phyloP scores from a whole-genome alignment of 2,888 invertebrate species.

The Nysson spinosus region DNA sequence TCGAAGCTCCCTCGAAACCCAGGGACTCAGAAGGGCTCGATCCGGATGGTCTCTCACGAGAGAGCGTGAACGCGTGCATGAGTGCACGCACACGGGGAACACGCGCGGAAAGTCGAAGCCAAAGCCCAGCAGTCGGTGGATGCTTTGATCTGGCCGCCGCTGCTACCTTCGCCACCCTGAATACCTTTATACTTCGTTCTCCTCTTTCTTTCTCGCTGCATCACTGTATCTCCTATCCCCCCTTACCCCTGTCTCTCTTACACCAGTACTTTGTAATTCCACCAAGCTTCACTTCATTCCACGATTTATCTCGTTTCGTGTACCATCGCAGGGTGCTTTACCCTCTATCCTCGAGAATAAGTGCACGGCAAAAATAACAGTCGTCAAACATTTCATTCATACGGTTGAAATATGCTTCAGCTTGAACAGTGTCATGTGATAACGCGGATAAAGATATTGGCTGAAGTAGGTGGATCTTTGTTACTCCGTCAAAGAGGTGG shows the following conservation, averaged over 20 bases:
- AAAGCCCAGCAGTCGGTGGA: constrained; percentile 70
- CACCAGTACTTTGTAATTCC: constrained; percentile 21
- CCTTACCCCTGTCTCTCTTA: constrained; percentile 20
- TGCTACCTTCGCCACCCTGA: constrained; percentile 70
- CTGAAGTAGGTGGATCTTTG: too few species aligned
- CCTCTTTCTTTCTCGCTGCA: constrained; percentile 22
- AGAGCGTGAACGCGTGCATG: constrained; percentile 37
- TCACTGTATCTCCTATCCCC: constrained; percentile 5
- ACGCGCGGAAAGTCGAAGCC: constrained; percentile 61
- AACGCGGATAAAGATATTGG: too few species aligned
- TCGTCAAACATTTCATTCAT: too few species aligned
- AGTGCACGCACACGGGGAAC: constrained; percentile 54
- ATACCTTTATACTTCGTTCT: constrained; percentile 67
- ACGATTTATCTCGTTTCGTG: constrained; percentile 59
- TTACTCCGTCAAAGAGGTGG: background rate
- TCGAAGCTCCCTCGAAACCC: constrained; percentile 61
- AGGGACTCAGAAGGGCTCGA: constrained; percentile 25
- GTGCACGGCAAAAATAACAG: too few species aligned
- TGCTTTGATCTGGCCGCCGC: constrained; percentile 75
- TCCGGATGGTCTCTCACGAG: constrained; percentile 51
- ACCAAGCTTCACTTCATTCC: constrained; percentile 54
- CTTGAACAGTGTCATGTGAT: too few species aligned
- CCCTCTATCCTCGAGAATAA: constrained; percentile 21
- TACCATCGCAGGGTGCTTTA: constrained; percentile 31
- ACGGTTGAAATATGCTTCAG: too few species aligned